Conservation (phyloP, 2,113 vertebrate genomes). For the Leuciscus idus region DNA sequence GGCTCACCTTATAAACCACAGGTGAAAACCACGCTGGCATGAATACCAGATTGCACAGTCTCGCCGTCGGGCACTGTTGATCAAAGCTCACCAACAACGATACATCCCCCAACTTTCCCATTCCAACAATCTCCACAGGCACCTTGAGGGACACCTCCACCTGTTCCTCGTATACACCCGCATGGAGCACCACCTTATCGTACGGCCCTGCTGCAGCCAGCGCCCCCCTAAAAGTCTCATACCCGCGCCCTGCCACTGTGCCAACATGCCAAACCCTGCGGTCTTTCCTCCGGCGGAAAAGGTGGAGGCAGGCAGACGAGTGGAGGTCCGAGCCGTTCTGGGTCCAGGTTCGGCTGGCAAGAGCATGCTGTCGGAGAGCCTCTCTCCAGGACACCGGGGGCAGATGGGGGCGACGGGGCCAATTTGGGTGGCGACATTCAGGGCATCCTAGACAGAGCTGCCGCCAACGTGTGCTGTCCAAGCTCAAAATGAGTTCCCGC, state of each 20-base stretch:
- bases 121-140: conserved; percentile 84
- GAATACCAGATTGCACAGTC: conserved; percentile 84
- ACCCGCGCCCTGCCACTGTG: conserved; percentile 70
- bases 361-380: conserved; percentile 82
- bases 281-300: conserved; percentile 82
- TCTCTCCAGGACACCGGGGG: conserved; percentile 86
- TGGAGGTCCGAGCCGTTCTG: conserved; percentile 80
- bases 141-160: conserved; percentile 83
- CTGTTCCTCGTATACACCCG: conserved; percentile 85
- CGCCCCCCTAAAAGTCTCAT: conserved; percentile 81
- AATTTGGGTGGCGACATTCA: conserved; percentile 86
- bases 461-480: conserved; percentile 91
- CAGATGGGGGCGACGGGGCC: conserved; percentile 81
- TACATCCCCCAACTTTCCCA: conserved; percentile 82
- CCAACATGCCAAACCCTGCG: conserved; percentile 77
- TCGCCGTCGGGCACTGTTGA: conserved; percentile 86
- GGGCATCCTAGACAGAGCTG: conserved; percentile 83
- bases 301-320: conserved; percentile 81
- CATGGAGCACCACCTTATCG: conserved; percentile 80
- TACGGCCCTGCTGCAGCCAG: conserved; percentile 80
- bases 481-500: conserved; percentile 84
- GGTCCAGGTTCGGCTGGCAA: conserved; percentile 84
- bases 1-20: conserved; percentile 86
- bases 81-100: conserved; percentile 84
- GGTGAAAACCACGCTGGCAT: conserved; percentile 88